These are phyloP conservation scores for Drosophila quinaria DNA, from an alignment of 2,888 invertebrate species.

Conservation along the genomic window DNA sequence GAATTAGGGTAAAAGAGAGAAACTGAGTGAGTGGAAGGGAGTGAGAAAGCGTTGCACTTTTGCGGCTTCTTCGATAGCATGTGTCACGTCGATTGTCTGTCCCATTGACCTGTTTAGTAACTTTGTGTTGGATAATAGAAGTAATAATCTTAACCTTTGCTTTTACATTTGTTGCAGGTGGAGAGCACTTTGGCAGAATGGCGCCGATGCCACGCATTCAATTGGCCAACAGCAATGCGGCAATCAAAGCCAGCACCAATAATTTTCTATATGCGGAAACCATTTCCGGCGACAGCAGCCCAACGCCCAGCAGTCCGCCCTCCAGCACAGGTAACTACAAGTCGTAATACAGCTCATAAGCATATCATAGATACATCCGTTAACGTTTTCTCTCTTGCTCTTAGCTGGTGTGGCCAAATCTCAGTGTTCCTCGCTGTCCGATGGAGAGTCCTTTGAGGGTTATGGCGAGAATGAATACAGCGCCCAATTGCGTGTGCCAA, in stretches of 20 bases:
- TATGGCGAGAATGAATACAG: constrained; percentile 88
- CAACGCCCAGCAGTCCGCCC: constrained; percentile 85
- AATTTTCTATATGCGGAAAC: constrained; percentile 75
- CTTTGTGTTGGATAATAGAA: constrained; percentile 15
- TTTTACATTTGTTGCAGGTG: constrained; percentile 29
- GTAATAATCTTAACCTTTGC: constrained; percentile 14
- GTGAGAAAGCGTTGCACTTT: constrained; percentile 26
- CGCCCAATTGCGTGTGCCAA: constrained; percentile 41
- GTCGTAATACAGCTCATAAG: constrained; percentile 3
- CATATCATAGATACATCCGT: constrained; percentile 3
- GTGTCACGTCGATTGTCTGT: constrained; percentile 40
- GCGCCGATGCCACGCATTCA: constrained; percentile 83
- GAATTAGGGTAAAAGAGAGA: not conserved
- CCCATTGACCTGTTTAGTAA: constrained; percentile 65
- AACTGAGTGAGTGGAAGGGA: not conserved
- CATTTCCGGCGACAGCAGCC: constrained; percentile 84
- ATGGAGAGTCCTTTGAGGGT: constrained; percentile 93
- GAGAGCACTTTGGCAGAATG: constrained; percentile 60
- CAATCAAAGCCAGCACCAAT: constrained; percentile 63
- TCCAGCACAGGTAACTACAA: constrained; percentile 83
- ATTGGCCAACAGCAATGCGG: constrained; percentile 57
- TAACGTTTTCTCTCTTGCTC: not conserved
- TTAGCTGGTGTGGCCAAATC: constrained; percentile 84
- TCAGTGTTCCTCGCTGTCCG: constrained; percentile 88
- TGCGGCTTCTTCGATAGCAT: constrained; percentile 50